phyloP scores from a whole-genome alignment of 1,140 invertebrate species.

The Spodoptera litura region DNA sequence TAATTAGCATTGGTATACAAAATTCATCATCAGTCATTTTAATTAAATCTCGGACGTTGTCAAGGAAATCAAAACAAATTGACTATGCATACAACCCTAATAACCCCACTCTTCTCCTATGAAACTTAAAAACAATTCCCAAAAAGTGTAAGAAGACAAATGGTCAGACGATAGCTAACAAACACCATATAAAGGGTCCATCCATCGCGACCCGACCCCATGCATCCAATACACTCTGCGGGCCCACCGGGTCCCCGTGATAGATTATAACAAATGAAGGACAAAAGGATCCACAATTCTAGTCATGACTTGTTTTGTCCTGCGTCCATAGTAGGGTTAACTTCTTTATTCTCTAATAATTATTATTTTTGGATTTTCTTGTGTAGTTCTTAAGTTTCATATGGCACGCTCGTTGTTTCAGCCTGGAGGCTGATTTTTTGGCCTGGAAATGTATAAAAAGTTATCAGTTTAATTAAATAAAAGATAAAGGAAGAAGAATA shows the following conservation, averaged over 20 bases:
- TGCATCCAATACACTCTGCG: constrained; percentile 14
- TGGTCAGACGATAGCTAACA: background rate
- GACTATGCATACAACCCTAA: background rate
- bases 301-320: background rate
- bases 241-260: background rate
- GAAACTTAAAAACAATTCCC: background rate
- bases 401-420: too few relatives aligned
- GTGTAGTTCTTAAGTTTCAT: background rate
- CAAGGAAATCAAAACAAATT: background rate
- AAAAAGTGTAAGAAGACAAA: background rate
- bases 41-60: background rate
- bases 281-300: background rate
- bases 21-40: too few relatives aligned
- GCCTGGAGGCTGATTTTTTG: too few relatives aligned
- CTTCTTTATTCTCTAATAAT: background rate
- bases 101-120: background rate
- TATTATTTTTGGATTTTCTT: background rate
- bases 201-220: background rate
- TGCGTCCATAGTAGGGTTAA: background rate
- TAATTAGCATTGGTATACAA: too few relatives aligned
- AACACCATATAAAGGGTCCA: constrained; percentile 25
- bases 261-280: constrained; percentile 7
- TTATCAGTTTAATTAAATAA: too few relatives aligned
- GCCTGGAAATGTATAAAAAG: too few relatives aligned
- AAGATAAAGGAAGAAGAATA: too few relatives aligned